Conservation (phyloP, 2,888 invertebrate genomes). For the Synergus japonicus region DNA sequence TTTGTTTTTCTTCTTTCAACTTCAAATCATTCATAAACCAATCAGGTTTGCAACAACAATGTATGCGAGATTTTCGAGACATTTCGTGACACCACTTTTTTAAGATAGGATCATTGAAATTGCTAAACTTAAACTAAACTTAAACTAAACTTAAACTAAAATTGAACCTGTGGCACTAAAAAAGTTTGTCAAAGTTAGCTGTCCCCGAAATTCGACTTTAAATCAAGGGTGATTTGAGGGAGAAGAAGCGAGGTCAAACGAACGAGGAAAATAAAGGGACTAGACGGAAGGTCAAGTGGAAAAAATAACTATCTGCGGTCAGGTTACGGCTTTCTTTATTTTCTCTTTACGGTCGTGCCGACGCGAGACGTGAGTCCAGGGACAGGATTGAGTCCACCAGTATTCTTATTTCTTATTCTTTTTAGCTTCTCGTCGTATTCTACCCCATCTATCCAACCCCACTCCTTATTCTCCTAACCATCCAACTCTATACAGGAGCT, state of each 20-base stretch:
- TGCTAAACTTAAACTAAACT: constrained; percentile 4
- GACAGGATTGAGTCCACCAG: constrained; percentile 35
- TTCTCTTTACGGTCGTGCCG: constrained; percentile 40
- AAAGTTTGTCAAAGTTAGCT: background rate
- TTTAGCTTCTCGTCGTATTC: constrained; percentile 22
- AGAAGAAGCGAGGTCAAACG: constrained; percentile 1
- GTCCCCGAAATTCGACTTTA: constrained; percentile 19
- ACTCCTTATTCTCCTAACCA: background rate
- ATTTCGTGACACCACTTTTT: too few relatives aligned
- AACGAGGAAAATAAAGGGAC: constrained; percentile 28
- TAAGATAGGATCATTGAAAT: background rate
- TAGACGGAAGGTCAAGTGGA: constrained; percentile 38
- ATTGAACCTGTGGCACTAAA: background rate
- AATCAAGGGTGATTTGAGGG: constrained; percentile 17
- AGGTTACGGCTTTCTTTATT: constrained; percentile 36
- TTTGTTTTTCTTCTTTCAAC: too few relatives aligned
- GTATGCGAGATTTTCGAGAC: too few relatives aligned
- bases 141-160: background rate
- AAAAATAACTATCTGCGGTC: constrained; percentile 39
- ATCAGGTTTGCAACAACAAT: too few relatives aligned
- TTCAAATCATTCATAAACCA: too few relatives aligned
- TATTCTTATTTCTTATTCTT: constrained; percentile 16
- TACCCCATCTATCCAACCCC: background rate
- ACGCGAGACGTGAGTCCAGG: constrained; percentile 36
- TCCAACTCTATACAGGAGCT: constrained; percentile 12